phyloP scores from a whole-genome alignment of 2,797 vertebrate species.

The Hybognathus amarus region DNA sequence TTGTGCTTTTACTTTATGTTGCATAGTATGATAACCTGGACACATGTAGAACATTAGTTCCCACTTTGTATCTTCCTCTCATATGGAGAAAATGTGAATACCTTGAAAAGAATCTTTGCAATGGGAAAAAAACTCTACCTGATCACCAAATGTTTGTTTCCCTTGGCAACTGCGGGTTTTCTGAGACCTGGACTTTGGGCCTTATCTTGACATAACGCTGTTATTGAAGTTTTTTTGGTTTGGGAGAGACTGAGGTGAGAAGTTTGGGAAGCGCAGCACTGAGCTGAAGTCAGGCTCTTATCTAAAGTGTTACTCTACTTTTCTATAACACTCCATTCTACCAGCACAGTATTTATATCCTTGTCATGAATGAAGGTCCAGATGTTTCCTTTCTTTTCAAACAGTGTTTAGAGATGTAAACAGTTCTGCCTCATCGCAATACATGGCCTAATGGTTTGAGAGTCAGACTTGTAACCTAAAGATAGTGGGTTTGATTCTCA shows the following conservation, averaged over 20 bases:
- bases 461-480: not conserved
- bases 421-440: constrained; percentile 27
- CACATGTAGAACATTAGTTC: constrained; percentile 56
- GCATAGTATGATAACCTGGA: constrained; percentile 70
- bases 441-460: not conserved
- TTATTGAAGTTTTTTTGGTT: constrained; percentile 17
- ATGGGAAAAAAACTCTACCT: constrained; percentile 79
- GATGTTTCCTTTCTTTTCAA: constrained; percentile 28
- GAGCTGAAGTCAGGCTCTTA: constrained; percentile 57
- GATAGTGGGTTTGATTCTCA: not conserved
- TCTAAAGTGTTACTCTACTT: constrained; percentile 16
- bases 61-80: constrained; percentile 72
- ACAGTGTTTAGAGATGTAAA: constrained; percentile 48
- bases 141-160: constrained; percentile 71
- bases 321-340: constrained; percentile 52
- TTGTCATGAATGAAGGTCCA: constrained; percentile 47
- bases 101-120: constrained; percentile 70
- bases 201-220: constrained; percentile 59
- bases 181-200: constrained; percentile 61
- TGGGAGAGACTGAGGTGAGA: constrained; percentile 17
- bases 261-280: constrained; percentile 41
- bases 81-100: constrained; percentile 83
- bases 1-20: constrained; percentile 74
- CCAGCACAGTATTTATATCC: constrained; percentile 68
- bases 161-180: constrained; percentile 64